Percentiles rank a stretch among this genome's conserved stretches.
phyloP scores from a whole-genome alignment of 2,888 invertebrate genomes.

The Tanytarsus gracilentus region DNA sequence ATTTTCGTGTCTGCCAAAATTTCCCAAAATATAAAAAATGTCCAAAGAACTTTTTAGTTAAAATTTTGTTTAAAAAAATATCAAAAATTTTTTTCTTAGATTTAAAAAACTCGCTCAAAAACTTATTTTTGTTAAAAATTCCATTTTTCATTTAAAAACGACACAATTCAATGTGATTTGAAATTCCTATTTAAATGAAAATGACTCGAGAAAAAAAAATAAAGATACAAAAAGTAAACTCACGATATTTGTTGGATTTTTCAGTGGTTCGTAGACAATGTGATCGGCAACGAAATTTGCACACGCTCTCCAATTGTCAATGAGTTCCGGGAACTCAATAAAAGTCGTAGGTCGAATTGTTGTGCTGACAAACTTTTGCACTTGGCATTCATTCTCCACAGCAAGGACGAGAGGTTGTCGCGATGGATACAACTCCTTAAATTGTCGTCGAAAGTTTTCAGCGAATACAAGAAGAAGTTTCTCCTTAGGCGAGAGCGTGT shows the following conservation, averaged over 20 bases:
- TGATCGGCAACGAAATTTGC: conserved; percentile 69
- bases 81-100: no score
- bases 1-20: no score
- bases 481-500: conserved; percentile 58
- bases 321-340: conserved; percentile 54
- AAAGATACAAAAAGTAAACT: no score
- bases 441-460: conserved; percentile 70
- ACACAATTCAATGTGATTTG: conserved; percentile 18
- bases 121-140: no score
- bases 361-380: conserved; percentile 86
- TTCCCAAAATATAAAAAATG: neutral
- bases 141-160: no score
- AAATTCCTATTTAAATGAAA: conserved; percentile 19
- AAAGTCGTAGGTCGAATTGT: conserved; percentile 70
- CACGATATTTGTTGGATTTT: conserved; percentile 56
- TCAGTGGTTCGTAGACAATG: conserved; percentile 62
- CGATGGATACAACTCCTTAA: conserved; percentile 48
- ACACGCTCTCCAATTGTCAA: conserved; percentile 56
- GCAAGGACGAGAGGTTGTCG: conserved; percentile 61
- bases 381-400: conserved; percentile 64
- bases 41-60: neutral
- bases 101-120: no score
- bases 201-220: no score
- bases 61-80: no score
- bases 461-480: conserved; percentile 60